These are phyloP conservation scores for Paratrypauchen microcephalus DNA, from an alignment of 2,797 vertebrate species.

Conservation along the genomic window DNA sequence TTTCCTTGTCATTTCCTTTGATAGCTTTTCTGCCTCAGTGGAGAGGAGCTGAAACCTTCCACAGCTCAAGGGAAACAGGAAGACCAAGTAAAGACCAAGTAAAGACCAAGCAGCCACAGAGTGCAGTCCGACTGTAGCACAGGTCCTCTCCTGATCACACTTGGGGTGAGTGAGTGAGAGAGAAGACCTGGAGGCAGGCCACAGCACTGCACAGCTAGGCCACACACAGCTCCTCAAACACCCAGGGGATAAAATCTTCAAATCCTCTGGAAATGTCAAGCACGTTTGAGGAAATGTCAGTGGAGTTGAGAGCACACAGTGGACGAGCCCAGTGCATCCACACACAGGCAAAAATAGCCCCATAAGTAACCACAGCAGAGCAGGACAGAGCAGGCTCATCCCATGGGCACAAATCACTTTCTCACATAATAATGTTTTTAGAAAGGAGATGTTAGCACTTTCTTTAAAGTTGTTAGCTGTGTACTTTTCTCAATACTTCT, in stretches of 20 bases:
- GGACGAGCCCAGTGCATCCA: constrained; percentile 25
- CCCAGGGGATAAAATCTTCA: constrained; percentile 71
- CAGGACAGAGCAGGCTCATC: constrained; percentile 51
- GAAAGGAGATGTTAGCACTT: not conserved
- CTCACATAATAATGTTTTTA: constrained; percentile 14
- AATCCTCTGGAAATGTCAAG: constrained; percentile 77
- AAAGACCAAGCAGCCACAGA: constrained; percentile 61
- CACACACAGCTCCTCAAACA: constrained; percentile 67
- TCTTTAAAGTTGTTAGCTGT: not conserved
- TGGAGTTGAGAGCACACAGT: constrained; percentile 49
- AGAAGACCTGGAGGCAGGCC: constrained; percentile 44
- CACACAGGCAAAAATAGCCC: constrained; percentile 29
- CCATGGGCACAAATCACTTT: constrained; percentile 47
- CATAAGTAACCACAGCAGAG: constrained; percentile 36
- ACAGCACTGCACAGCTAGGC: constrained; percentile 46
- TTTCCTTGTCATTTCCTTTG: constrained; percentile 59
- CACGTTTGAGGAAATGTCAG: constrained; percentile 77
- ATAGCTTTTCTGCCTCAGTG: constrained; percentile 69
- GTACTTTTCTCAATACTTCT: not conserved
- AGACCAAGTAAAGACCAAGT: constrained; percentile 54
- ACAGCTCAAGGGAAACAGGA: constrained; percentile 59
- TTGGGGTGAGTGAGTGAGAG: constrained; percentile 47
- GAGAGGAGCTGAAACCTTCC: constrained; percentile 57
- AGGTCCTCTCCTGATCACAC: constrained; percentile 56
- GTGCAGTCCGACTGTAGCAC: constrained; percentile 37